Conservation (phyloP, 2,888 invertebrate species). For the Cactoblastis cactorum region DNA sequence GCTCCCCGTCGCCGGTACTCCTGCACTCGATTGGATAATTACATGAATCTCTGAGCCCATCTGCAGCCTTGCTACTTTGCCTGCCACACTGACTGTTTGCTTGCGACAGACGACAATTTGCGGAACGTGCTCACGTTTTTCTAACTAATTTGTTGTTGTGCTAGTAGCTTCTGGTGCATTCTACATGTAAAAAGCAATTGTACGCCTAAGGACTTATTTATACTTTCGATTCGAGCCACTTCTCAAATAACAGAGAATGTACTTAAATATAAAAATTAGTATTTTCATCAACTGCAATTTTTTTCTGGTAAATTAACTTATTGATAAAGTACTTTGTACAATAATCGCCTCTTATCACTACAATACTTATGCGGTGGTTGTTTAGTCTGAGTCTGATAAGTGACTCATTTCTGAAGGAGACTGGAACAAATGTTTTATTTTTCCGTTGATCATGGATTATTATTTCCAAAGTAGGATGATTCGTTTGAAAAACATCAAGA, state of each 20-base stretch:
- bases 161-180: neutral
- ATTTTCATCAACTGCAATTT: too few species aligned
- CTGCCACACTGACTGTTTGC: slow-evolving; percentile 12
- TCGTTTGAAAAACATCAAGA: neutral
- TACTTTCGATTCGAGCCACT: too few species aligned
- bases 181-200: neutral
- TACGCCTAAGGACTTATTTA: too few species aligned
- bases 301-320: too few species aligned
- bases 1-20: too few species aligned
- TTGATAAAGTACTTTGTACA: too few species aligned
- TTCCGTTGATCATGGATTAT: neutral
- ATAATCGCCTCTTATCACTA: too few species aligned
- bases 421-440: neutral
- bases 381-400: neutral
- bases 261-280: too few species aligned
- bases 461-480: neutral
- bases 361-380: too few species aligned
- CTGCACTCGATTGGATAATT: slow-evolving; percentile 74
- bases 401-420: neutral
- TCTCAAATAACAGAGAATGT: too few species aligned
- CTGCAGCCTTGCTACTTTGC: slow-evolving; percentile 55
- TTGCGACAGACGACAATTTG: slow-evolving; percentile 1
- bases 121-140: slow-evolving; percentile 7
- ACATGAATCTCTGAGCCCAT: slow-evolving; percentile 54
- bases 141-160: neutral